phyloP scores from a whole-genome alignment of 2,888 invertebrate genomes.

The Allygus modestus region DNA sequence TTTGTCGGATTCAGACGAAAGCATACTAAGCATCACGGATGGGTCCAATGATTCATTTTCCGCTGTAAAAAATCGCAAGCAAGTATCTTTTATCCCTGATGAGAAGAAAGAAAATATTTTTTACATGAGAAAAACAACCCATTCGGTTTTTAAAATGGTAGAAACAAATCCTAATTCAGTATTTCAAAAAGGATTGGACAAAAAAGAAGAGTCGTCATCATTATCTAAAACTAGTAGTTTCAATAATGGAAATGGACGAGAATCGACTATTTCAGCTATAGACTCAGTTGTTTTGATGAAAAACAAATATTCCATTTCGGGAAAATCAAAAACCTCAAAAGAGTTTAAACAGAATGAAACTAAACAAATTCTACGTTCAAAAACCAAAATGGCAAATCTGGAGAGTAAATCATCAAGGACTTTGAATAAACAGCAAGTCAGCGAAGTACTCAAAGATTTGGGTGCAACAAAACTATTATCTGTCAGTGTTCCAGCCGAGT shows the following conservation, averaged over 20 bases:
- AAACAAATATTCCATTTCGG: background rate
- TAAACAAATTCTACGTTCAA: background rate
- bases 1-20: too few relatives aligned
- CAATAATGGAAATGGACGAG: background rate
- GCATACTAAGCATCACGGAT: too few relatives aligned
- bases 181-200: background rate
- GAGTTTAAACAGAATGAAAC: background rate
- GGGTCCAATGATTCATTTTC: background rate
- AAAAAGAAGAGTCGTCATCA: background rate
- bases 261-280: background rate
- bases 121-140: background rate
- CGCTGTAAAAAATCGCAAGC: background rate
- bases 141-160: background rate
- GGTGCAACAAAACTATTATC: background rate
- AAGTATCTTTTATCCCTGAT: background rate
- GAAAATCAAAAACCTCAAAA: background rate
- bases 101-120: background rate
- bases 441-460: background rate
- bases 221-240: background rate
- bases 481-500: background rate
- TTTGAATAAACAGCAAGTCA: conserved; percentile 20
- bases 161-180: background rate
- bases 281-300: background rate
- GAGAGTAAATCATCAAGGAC: background rate
- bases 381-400: background rate